These are phyloP conservation scores for Calameuta idolon DNA, from an alignment of 2,888 invertebrate species.

Conservation along the genomic window DNA sequence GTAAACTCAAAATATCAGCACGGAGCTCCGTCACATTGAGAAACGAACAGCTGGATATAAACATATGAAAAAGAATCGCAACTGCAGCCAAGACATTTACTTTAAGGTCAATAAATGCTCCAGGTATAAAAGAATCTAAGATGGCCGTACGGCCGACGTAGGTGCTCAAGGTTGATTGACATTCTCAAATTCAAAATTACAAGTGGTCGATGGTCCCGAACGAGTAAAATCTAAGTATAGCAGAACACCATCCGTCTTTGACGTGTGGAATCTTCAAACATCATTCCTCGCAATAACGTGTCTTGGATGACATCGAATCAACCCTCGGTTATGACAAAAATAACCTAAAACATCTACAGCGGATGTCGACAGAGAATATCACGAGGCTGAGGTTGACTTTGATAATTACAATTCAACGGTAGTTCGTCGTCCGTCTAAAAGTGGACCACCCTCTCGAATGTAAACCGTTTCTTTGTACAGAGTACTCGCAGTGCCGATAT, in stretches of 20 bases:
- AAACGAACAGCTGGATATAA: background rate
- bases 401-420: background rate
- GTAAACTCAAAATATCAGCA: background rate
- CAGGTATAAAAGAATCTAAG: background rate
- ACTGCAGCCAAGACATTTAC: background rate
- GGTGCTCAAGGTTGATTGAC: background rate
- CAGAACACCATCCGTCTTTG: background rate
- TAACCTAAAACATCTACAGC: background rate
- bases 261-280: background rate
- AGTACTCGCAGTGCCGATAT: background rate
- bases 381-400: background rate
- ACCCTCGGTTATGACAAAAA: background rate
- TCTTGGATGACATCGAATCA: background rate
- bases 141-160: background rate
- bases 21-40: background rate
- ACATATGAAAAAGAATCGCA: background rate
- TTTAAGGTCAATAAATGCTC: background rate
- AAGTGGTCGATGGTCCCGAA: background rate
- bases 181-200: background rate
- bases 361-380: background rate
- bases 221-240: background rate
- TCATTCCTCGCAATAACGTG: background rate
- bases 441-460: background rate
- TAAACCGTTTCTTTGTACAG: background rate
- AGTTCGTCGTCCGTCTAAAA: conserved; percentile 3